These are phyloP conservation scores for Ornithorhynchus anatinus DNA, from an alignment of 2,113 vertebrate species.

Conservation along the genomic window DNA sequence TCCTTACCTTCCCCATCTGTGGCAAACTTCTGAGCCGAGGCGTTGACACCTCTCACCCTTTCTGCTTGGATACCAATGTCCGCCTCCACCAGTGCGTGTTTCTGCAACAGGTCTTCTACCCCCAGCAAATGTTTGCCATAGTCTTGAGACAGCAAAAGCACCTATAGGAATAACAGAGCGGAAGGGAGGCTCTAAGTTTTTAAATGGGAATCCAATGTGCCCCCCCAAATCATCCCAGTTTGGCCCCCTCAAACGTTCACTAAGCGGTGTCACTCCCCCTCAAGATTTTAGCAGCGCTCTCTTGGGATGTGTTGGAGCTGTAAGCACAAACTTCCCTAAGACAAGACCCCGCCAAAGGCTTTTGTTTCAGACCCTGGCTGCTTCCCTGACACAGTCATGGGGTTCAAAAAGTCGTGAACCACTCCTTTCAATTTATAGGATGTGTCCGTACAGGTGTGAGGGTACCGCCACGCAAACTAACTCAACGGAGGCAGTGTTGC, in stretches of 20 bases:
- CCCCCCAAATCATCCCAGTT: too few relatives aligned
- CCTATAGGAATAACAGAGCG: constrained; percentile 66
- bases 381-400: neutral
- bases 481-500: too few relatives aligned
- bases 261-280: neutral
- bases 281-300: neutral
- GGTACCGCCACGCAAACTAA: too few relatives aligned
- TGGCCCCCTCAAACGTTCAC: too few relatives aligned
- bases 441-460: too few relatives aligned
- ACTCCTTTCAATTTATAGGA: neutral
- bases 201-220: too few relatives aligned
- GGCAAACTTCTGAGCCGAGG: constrained; percentile 87
- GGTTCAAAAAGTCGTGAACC: neutral
- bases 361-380: neutral
- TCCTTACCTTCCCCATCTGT: constrained; percentile 80
- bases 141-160: constrained; percentile 92
- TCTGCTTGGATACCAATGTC: constrained; percentile 94
- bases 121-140: constrained; percentile 94
- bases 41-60: constrained; percentile 86
- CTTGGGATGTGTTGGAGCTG: neutral
- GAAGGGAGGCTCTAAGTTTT: too few relatives aligned
- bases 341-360: neutral
- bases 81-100: constrained; percentile 91
- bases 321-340: neutral
- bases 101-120: constrained; percentile 94